Conservation (phyloP, 1,140 invertebrate species). For the Drosophila eugracilis region DNA sequence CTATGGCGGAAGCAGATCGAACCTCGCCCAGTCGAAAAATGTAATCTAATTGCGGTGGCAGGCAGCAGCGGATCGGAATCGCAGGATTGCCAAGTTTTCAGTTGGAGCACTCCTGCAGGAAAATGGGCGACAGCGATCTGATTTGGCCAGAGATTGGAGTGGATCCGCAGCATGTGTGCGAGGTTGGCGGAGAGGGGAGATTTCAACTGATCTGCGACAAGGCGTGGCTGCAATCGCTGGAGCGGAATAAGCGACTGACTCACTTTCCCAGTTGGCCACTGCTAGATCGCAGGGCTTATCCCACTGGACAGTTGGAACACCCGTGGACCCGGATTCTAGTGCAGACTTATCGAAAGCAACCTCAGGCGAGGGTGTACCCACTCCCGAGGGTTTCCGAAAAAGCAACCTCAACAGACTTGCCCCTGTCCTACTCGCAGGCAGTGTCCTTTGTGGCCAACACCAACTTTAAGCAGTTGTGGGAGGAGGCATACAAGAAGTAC, state of each 20-base stretch:
- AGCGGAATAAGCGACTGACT: constrained; percentile 85
- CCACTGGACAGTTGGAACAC: constrained; percentile 64
- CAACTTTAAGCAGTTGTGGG: constrained; percentile 94
- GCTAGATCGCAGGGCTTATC: constrained; percentile 81
- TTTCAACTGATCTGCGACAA: constrained; percentile 88
- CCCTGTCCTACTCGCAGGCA: constrained; percentile 91
- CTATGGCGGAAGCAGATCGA: constrained; percentile 11
- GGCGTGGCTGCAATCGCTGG: constrained; percentile 88
- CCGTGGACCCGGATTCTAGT: constrained; percentile 73
- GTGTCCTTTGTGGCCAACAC: constrained; percentile 92
- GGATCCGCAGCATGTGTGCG: constrained; percentile 88
- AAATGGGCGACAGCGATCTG: constrained; percentile 63
- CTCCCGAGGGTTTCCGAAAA: constrained; percentile 85
- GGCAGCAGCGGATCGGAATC: background rate
- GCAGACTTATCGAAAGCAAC: constrained; percentile 85
- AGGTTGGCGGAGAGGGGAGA: constrained; percentile 85
- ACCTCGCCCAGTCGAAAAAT: constrained; percentile 33
- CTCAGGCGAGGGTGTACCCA: constrained; percentile 89
- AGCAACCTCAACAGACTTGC: constrained; percentile 78
- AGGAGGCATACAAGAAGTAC: constrained; percentile 92
- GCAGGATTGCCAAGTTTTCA: constrained; percentile 14
- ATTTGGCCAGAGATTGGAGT: constrained; percentile 88
- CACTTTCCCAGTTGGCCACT: constrained; percentile 84
- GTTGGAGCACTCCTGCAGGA: constrained; percentile 18
- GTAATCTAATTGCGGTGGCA: constrained; percentile 15